phyloP scores from a whole-genome alignment of 2,113 vertebrate species.

The Neogobius melanostomus region DNA sequence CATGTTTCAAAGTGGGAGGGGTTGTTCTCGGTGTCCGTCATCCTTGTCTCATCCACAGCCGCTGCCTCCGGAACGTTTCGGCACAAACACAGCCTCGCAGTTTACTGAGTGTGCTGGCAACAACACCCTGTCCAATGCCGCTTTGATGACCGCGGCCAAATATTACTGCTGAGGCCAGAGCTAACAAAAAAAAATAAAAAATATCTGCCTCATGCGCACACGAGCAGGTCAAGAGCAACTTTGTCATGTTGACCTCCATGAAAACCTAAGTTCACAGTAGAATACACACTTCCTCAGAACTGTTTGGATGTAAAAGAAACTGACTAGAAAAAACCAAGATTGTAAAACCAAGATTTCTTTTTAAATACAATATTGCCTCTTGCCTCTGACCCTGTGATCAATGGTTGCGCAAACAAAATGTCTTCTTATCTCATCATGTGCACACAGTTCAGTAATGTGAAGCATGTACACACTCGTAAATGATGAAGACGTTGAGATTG shows the following conservation, averaged over 20 bases:
- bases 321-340: too few relatives aligned
- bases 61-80: constrained; percentile 29
- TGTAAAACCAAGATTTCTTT: too few relatives aligned
- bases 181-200: neutral
- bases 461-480: neutral
- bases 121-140: neutral
- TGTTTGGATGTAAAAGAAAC: constrained; percentile 6
- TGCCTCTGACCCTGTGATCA: too few relatives aligned
- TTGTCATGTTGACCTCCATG: neutral
- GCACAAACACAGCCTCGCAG: constrained; percentile 10
- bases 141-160: constrained; percentile 19
- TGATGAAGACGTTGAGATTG: neutral
- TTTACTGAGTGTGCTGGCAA: constrained; percentile 14
- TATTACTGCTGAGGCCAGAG: constrained; percentile 5
- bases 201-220: neutral
- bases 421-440: neutral
- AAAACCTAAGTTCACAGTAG: neutral
- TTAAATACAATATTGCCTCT: too few relatives aligned
- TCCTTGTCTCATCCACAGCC: constrained; percentile 19
- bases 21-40: constrained; percentile 23
- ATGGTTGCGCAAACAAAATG: neutral
- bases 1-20: constrained; percentile 27
- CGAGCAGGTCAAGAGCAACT: neutral
- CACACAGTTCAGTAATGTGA: constrained; percentile 17
- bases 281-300: constrained; percentile 9